Conservation (phyloP, 2,113 vertebrate genomes). For the Ptychochromis oligacanthus region DNA sequence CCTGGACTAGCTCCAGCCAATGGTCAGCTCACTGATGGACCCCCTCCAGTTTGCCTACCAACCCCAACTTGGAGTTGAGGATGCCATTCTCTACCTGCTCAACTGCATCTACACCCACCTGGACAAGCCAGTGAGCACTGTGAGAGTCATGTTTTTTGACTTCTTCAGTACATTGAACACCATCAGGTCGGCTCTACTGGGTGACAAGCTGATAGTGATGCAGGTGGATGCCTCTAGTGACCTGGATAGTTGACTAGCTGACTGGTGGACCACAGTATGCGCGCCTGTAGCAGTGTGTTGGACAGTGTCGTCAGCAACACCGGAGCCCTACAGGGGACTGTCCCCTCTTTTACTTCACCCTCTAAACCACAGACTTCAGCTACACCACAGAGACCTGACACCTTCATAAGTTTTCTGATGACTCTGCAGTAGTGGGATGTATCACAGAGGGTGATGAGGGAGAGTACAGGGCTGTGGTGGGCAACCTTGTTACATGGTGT, state of each 20-base stretch:
- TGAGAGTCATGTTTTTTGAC: neutral
- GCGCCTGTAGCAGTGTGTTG: neutral
- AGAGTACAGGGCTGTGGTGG: neutral
- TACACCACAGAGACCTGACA: neutral
- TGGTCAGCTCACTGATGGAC: neutral
- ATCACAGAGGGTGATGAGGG: neutral
- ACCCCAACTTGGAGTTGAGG: no score
- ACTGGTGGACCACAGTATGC: neutral
- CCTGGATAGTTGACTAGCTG: neutral
- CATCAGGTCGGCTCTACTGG: neutral
- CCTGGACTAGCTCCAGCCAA: neutral
- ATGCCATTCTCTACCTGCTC: neutral
- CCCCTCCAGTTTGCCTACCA: no score
- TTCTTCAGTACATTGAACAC: neutral
- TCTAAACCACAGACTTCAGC: neutral
- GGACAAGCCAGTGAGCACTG: no score
- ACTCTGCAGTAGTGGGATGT: neutral
- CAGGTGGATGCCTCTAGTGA: neutral
- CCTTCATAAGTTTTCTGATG: neutral
- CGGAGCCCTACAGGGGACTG: neutral
- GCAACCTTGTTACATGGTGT: no score
- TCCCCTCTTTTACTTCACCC: neutral
- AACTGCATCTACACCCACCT: neutral
- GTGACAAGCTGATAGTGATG: no score
- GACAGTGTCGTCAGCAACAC: neutral